phyloP scores from a whole-genome alignment of 2,888 invertebrate species.

The Crossocerus cetratus region DNA sequence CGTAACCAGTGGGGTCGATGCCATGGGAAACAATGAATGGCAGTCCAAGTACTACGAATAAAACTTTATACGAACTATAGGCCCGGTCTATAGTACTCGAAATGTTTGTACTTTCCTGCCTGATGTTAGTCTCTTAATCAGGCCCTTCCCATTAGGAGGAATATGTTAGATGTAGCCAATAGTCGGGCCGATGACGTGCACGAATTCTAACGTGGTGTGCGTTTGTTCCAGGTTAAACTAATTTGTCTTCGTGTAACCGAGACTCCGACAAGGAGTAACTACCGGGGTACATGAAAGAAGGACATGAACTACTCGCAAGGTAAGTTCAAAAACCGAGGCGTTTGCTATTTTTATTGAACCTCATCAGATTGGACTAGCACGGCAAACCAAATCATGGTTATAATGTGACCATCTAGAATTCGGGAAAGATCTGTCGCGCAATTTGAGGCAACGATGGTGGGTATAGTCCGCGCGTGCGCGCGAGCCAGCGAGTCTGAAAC shows the following conservation, averaged over 20 bases:
- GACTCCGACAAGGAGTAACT: slow-evolving; percentile 73
- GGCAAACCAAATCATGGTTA: too few species aligned
- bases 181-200: too few species aligned
- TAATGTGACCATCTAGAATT: slow-evolving; percentile 23
- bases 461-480: not conserved
- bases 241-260: slow-evolving; percentile 48
- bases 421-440: slow-evolving; percentile 54
- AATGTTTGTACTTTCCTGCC: not conserved
- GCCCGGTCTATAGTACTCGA: slow-evolving; percentile 26
- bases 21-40: slow-evolving; percentile 1
- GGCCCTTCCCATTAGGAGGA: too few species aligned
- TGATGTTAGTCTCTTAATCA: too few species aligned
- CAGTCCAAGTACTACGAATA: slow-evolving; percentile 4
- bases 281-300: slow-evolving; percentile 74
- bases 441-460: slow-evolving; percentile 44
- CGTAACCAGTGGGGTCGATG: slow-evolving; percentile 37
- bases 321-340: slow-evolving; percentile 44
- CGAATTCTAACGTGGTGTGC: slow-evolving; percentile 11
- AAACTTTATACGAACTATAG: slow-evolving; percentile 7
- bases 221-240: slow-evolving; percentile 61
- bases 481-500: slow-evolving; percentile 61
- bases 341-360: too few species aligned
- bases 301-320: slow-evolving; percentile 77
- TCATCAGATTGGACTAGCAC: too few species aligned
- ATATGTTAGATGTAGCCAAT: too few species aligned